Evolutionary conservation across 2,888 invertebrate genomes (phyloP), one percentile per base, ranked within the genome.

Genomic region (Megamerina dolium): DNA sequence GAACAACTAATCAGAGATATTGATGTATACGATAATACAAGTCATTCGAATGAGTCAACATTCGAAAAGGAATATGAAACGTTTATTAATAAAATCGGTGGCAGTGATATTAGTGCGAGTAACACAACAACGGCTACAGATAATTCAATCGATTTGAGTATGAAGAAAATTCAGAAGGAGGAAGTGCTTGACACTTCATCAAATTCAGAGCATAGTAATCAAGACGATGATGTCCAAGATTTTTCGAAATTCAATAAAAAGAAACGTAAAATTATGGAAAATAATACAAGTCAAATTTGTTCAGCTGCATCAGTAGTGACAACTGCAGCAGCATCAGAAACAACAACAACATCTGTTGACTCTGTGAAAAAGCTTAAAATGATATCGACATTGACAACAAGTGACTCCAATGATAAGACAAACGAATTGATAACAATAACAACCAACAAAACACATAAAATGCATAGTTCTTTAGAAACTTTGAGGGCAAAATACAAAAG

Each of bases 61-160:
- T 65, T 65, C 38, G 65, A 60, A 45, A 65, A 65, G 50, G 61
- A 63, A 48, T 65, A 65, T 45, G 61, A 65, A 45, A 66, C 66
- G 1, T 65, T 65, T 20, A 66, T 65, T 5, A 60, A 65, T 48
- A 62, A 63, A 45, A 59, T 56, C 18, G 61, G 54, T 4, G 57
- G 49, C 20, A 59, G 60, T 12, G 20, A 21, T 14, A 29, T 9
- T 3, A 17, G 19, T 8, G 27, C 26, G 3, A 32, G 30, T 17
- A 31, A 41, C 1, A 10, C 21, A 9, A 16, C 33, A 16, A 40
- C 14, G 14, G 17, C 5, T 17, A 32, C n/a, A n/a, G n/a, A n/a
- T n/a, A n/a, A n/a, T n/a, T n/a, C n/a, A n/a, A n/a, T n/a, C n/a
- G n/a, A n/a, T n/a, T n/a, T n/a, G n/a, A n/a, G n/a, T n/a, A n/a